These are phyloP conservation scores for Luffia ferchaultella DNA, from an alignment of 2,888 invertebrate genomes.

Conservation along the genomic window DNA sequence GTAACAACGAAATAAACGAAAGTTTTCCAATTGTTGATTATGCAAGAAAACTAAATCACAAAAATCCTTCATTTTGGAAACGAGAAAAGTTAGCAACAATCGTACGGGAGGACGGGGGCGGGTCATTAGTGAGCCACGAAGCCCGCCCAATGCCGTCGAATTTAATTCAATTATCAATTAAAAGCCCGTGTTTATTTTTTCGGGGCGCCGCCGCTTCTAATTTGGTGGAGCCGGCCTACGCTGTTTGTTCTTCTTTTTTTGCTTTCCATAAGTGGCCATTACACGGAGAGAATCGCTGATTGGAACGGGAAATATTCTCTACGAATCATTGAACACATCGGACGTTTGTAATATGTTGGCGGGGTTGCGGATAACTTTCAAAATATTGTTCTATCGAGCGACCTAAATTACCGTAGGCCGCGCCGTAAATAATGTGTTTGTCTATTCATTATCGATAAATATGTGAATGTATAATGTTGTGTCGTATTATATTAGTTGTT, in stretches of 20 bases:
- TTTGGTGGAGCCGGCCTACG: slow-evolving; percentile 22
- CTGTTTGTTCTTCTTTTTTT: slow-evolving; percentile 17
- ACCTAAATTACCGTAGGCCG: too few species aligned
- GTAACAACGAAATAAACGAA: neutral
- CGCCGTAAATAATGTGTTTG: too few species aligned
- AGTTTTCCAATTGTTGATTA: neutral
- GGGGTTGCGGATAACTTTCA: too few species aligned
- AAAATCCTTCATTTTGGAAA: neutral
- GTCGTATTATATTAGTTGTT: too few species aligned
- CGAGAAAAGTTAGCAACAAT: neutral
- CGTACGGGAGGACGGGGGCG: slow-evolving; percentile 10
- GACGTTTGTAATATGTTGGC: too few species aligned
- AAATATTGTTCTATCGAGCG: too few species aligned
- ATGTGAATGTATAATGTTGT: too few species aligned
- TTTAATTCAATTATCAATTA: slow-evolving; percentile 62
- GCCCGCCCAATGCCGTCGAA: slow-evolving; percentile 39
- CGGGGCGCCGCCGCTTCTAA: slow-evolving; percentile 33
- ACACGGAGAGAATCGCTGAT: neutral
- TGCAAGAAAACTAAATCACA: neutral
- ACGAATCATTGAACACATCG: too few species aligned
- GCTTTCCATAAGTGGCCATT: neutral
- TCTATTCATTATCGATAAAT: too few species aligned
- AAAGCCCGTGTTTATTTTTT: slow-evolving; percentile 49
- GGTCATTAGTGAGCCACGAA: slow-evolving; percentile 40
- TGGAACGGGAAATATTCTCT: too few species aligned